Base-by-base conservation (phyloP, 2,888 invertebrate species). In the Phyllotreta cruciferae region DNA sequence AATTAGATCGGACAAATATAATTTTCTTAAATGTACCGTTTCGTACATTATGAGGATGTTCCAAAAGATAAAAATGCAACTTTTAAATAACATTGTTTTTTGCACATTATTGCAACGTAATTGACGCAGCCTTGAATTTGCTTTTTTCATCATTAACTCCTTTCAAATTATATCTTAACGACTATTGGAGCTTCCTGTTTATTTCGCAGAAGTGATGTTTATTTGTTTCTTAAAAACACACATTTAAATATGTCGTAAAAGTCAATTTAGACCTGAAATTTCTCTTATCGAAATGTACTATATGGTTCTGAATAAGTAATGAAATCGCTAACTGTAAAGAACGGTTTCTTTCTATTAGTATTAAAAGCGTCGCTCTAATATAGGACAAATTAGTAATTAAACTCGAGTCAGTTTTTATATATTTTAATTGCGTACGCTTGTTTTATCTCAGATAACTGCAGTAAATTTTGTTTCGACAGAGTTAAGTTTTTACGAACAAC, bases 401-500 rank as follows among this genome's bases (percentile, higher is more conserved):
- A 56, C 56, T 44, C 11, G 36, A 44, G 10, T 44, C 13, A 36
- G 35, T 56, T 56, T 44, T 56, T 56, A 24, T 56, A 36, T 35
- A 36, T 56, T 44, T 56, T 56, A 44, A 56, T 56, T 56, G 56
- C 56, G 45, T 45, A 36, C 37, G 36, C 56, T 56, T 14, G 44
- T 44, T 44, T 56, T 44, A 42, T 56, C 56, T 42, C 36, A 14
- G 9, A 42, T 56, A 37, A 56, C 10, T 42, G 44, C 13, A 44
- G 56, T 36, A 56, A 56, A 56, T 56, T 44, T 10, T 10, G 14
- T 56, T 56, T 44, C 56, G 56, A 56, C 42, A 50, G 10, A 9
- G 3, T 35, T 50, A 10, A 7, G 10, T 50, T 50, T 50, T 50
- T 34, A 24, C 10, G 10, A 49, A n/a, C 34, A 14, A 14, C 6